phyloP scores from a whole-genome alignment of 1,140 invertebrate species.

The Thrips palmi region DNA sequence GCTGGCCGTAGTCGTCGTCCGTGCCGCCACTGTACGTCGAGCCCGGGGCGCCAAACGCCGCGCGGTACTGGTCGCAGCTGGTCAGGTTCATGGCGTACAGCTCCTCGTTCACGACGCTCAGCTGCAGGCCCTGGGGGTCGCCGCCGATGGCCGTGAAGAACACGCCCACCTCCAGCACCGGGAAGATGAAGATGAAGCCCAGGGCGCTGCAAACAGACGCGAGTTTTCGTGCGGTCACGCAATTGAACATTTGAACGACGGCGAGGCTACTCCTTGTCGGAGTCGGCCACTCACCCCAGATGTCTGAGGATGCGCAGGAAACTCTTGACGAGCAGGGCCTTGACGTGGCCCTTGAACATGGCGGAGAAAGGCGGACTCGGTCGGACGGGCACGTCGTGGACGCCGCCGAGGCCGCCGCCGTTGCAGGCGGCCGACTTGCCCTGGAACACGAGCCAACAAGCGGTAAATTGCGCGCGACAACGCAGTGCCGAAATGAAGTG shows the following conservation, averaged over 20 bases:
- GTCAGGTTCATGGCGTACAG: slow-evolving; percentile 12
- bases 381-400: too few species aligned
- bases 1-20: slow-evolving; percentile 24
- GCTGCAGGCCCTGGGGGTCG: slow-evolving; percentile 30
- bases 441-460: too few species aligned
- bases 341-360: slow-evolving; percentile 25
- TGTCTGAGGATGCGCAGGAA: slow-evolving; percentile 79
- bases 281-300: slow-evolving; percentile 43
- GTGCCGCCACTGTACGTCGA: too few species aligned
- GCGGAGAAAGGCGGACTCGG: too few species aligned
- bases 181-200: slow-evolving; percentile 37
- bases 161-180: slow-evolving; percentile 37
- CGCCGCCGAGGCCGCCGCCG: too few species aligned
- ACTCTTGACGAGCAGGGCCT: slow-evolving; percentile 79
- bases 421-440: too few species aligned
- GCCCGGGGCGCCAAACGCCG: slow-evolving; percentile 21
- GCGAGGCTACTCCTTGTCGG: too few species aligned
- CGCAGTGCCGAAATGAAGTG: too few species aligned
- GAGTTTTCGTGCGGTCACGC: too few species aligned
- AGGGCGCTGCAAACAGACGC: slow-evolving; percentile 30
- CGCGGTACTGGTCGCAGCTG: slow-evolving; percentile 23
- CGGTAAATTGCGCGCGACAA: too few species aligned
- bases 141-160: slow-evolving; percentile 39
- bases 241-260: too few species aligned
- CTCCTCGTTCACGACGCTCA: slow-evolving; percentile 35